Evolutionary conservation across 2,113 vertebrate species (phyloP).

Genomic region (Diphyllodes magnificus): DNA sequence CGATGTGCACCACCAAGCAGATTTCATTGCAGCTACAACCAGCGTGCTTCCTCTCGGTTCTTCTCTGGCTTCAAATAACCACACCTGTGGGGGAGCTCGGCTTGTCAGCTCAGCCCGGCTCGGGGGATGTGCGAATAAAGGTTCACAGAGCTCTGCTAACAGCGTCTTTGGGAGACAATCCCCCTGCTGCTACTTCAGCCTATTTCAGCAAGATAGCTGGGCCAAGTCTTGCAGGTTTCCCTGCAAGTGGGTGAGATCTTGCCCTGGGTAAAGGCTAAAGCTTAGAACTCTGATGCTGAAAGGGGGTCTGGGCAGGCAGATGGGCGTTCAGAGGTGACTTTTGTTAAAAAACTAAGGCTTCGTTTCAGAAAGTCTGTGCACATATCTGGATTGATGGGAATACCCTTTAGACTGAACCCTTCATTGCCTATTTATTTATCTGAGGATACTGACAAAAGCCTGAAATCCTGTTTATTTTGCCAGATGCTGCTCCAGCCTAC

Average conservation of each 20-base stretch:
- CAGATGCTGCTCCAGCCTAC: background rate
- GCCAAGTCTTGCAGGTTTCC: background rate
- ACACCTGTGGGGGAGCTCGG: background rate
- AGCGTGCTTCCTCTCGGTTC: background rate
- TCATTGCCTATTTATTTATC: background rate
- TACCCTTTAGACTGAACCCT: background rate
- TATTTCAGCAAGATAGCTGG: rapidly evolving
- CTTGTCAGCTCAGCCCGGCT: background rate
- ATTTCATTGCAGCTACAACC: background rate
- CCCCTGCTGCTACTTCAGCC: background rate
- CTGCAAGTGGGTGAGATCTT: background rate
- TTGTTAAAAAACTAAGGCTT: background rate
- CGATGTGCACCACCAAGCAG: background rate
- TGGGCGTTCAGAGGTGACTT: background rate
- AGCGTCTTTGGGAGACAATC: background rate
- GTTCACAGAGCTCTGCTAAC: background rate
- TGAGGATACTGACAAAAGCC: background rate
- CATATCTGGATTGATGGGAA: background rate
- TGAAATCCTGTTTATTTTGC: background rate
- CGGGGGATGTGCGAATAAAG: background rate
- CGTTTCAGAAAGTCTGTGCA: background rate
- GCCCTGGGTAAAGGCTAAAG: background rate
- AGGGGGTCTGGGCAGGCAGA: background rate
- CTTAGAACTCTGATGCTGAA: background rate
- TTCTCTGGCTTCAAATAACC: background rate